These are phyloP conservation scores for Apamea crenata DNA, from an alignment of 2,888 invertebrate genomes.

Conservation along the genomic window DNA sequence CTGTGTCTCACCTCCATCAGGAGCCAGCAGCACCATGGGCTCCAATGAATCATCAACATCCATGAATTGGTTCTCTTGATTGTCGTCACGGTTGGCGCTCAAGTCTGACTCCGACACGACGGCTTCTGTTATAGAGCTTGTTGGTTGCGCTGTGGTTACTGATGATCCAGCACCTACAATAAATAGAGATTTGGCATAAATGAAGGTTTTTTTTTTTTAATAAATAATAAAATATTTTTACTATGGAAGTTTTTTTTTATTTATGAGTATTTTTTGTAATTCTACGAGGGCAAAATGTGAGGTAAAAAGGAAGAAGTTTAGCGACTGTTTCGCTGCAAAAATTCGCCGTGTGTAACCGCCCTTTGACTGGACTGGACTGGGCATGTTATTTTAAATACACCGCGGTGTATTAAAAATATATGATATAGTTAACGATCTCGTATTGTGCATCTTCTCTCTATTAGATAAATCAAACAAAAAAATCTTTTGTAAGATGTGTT, in stretches of 20 bases:
- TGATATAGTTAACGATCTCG: background rate
- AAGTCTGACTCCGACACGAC: slow-evolving; percentile 82
- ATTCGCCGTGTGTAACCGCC: background rate
- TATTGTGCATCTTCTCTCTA: background rate
- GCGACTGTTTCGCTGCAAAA: background rate
- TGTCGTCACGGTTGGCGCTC: slow-evolving; percentile 83
- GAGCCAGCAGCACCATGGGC: slow-evolving; percentile 90
- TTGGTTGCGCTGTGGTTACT: slow-evolving; percentile 81
- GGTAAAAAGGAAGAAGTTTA: background rate
- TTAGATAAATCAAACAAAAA: background rate
- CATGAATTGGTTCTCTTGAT: slow-evolving; percentile 88
- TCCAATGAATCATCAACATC: slow-evolving; percentile 91
- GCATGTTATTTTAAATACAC: background rate
- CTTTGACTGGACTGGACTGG: background rate
- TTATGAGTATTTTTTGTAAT: background rate
- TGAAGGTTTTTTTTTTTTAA: no score
- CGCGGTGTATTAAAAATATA: no score
- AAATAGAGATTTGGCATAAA: background rate
- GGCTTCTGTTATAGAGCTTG: slow-evolving; percentile 81
- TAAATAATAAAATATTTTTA: no score
- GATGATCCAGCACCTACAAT: slow-evolving; percentile 79
- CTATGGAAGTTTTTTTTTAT: no score
- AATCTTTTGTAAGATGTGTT: background rate
- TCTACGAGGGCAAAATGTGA: background rate
- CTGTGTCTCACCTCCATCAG: slow-evolving; percentile 87